Base-by-base conservation (phyloP, 1,140 invertebrate species). In the Caenorhabditis tropicalis region DNA sequence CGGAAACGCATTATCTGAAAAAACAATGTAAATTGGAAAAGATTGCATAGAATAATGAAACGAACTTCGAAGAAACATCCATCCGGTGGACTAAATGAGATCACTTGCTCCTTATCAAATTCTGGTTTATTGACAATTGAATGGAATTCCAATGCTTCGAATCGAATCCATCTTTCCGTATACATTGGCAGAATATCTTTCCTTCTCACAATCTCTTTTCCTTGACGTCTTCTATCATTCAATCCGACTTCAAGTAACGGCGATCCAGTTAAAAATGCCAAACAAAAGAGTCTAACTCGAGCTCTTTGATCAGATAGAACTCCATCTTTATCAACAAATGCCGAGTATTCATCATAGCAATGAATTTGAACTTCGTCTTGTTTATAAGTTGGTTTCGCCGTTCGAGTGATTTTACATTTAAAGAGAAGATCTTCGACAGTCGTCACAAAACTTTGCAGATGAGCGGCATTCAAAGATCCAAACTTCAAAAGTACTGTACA, bases 101-200 rank as follows among this genome's bases (percentile, higher is more conserved):
- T 96, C 85, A 95, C 95, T 92, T 95, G 95, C 6, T 95, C 95
- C 83, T 94, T 94, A 82, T 96, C 94, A 92, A 97, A 99, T 87
- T 96, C 96, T 79, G 96, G 94, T 87, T 95, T 94, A 90, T 98
- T 95, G 10, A 99, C 95, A 91, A 95, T 96, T 48, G 94, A 94
- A 92, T 99, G 97, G 91, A 99, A 98, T 91, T 99, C 96, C 0
- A 96, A 94, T 29, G 94, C 94, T 92, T 99, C 97, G 6, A 99
- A 93, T 56, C 96, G 94, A 88, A 99, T 99, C 98, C 98, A 99
- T 92, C 99, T 96, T 92, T 99, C 98, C 0, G 98, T 99, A 82
- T 96, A 96, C 39, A 99, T 97, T 10, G 98, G 98, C 89, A 99
- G 97, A 90, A 99, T 99, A 92, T 99, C 98, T 92, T 99, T 96